Evolutionary conservation across 1,140 invertebrate genomes (phyloP).

Genomic region (Callitettix versicolor): DNA sequence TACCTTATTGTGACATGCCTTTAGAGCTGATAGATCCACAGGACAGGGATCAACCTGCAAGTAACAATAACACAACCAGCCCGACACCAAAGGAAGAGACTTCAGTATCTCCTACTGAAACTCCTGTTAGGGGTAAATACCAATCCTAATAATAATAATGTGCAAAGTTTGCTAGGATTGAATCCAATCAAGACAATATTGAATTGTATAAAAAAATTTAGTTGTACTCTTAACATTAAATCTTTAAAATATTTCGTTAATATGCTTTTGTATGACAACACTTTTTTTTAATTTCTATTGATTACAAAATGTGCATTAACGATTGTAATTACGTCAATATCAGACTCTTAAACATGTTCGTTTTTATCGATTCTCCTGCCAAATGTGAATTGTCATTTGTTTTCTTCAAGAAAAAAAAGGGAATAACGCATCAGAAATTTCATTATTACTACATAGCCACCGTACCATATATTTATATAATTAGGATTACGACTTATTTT

Average conservation of each 20-base stretch:
- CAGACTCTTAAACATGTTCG: too few species aligned
- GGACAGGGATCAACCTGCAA: constrained; percentile 18
- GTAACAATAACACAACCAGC: not conserved
- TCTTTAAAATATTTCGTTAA: not conserved
- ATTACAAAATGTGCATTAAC: too few species aligned
- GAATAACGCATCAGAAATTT: too few species aligned
- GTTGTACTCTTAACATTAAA: not conserved
- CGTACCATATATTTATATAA: too few species aligned
- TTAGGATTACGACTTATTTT: too few species aligned
- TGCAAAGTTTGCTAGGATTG: not conserved
- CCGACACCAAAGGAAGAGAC: constrained; percentile 5
- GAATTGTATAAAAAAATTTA: not conserved
- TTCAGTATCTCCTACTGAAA: constrained; percentile 20
- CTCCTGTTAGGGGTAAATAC: constrained; percentile 20
- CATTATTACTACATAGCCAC: too few species aligned
- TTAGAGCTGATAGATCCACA: constrained; percentile 31
- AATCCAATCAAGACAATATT: too few species aligned
- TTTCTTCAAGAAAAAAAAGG: too few species aligned
- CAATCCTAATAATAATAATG: not conserved
- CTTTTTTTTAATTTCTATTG: not conserved
- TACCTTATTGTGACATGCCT: constrained; percentile 35
- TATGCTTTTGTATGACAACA: not conserved
- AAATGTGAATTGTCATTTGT: too few species aligned
- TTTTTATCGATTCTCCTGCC: too few species aligned
- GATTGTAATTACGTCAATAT: too few species aligned